Evolutionary conservation across 2,797 vertebrate genomes (phyloP).

Genomic region (Dendrocincla tyrannina): DNA sequence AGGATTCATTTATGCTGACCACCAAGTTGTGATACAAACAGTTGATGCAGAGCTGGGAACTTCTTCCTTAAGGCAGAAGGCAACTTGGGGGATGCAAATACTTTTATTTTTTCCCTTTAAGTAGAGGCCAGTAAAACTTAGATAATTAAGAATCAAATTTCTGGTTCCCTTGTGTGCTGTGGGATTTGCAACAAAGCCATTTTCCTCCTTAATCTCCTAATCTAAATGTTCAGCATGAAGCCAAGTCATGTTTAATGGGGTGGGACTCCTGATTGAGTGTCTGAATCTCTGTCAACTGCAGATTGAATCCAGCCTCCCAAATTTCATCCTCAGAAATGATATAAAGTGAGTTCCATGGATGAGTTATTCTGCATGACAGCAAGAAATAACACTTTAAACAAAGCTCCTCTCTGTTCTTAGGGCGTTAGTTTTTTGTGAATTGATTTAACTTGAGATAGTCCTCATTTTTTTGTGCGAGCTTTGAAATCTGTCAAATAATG

Average conservation of each 20-base stretch:
- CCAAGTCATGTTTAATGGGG: not conserved
- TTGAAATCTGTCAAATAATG: not conserved
- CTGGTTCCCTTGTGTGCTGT: not conserved
- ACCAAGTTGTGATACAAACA: not conserved
- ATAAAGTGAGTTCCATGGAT: not conserved
- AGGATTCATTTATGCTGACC: not conserved
- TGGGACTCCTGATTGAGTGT: not conserved
- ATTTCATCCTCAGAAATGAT: not conserved
- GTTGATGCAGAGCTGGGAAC: not conserved
- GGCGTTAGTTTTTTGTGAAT: not conserved
- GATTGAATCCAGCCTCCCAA: not conserved
- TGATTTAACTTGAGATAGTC: not conserved
- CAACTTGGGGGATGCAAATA: not conserved
- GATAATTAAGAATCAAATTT: not conserved
- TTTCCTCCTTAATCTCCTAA: not conserved
- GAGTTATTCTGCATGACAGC: not conserved
- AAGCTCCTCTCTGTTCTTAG: not conserved
- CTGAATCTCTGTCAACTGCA: slow-evolving; percentile 3
- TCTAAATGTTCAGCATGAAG: not conserved
- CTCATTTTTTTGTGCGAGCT: not conserved
- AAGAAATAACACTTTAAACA: not conserved
- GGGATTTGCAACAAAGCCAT: not conserved
- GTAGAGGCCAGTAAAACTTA: not conserved
- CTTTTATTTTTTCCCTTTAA: fast-evolving
- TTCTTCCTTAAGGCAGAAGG: not conserved